Evolutionary conservation across 2,113 vertebrate species (phyloP).

Genomic region (Malurus alboscapulatus): DNA sequence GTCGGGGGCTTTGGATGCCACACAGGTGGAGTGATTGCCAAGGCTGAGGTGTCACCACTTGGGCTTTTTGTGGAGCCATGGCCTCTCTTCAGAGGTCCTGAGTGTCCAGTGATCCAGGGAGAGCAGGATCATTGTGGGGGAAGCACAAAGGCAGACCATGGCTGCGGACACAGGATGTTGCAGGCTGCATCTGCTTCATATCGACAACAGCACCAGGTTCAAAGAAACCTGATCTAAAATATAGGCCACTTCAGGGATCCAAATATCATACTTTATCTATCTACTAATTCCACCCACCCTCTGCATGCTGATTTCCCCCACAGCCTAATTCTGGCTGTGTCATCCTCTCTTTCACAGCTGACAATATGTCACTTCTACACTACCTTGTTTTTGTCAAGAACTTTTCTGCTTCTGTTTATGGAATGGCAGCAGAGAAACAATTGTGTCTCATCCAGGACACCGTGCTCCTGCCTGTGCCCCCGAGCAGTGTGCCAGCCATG

Average conservation of each 20-base stretch:
- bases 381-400: neutral
- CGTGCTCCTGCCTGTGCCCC: neutral
- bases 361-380: neutral
- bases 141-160: neutral
- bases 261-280: neutral
- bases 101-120: neutral
- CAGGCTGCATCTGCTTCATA: neutral
- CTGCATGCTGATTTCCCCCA: neutral
- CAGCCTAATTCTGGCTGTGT: neutral
- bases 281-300: neutral
- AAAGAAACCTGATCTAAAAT: neutral
- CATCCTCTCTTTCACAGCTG: neutral
- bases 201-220: neutral
- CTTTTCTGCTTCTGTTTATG: neutral
- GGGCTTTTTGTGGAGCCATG: neutral
- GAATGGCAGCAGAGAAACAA: neutral
- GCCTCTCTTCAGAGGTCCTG: neutral
- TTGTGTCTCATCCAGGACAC: neutral
- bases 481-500: neutral
- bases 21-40: neutral
- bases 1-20: fast-evolving
- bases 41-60: neutral
- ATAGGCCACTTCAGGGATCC: neutral
- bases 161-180: neutral
- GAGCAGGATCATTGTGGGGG: neutral